Evolutionary conservation across 1,140 invertebrate genomes (phyloP).

Genomic region (Micrasema minimum): DNA sequence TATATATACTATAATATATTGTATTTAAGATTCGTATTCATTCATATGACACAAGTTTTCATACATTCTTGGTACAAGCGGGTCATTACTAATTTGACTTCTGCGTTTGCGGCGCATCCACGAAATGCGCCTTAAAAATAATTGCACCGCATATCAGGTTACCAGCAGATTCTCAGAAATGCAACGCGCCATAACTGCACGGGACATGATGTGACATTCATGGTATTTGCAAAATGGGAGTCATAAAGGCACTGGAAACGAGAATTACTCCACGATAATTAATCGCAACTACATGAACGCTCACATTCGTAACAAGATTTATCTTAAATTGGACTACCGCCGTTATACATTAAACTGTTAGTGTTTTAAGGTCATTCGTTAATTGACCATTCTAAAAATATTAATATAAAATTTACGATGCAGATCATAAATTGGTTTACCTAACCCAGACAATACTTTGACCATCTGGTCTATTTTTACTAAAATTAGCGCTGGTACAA

Average conservation of each 20-base stretch:
- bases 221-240: neutral
- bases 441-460: too few species aligned
- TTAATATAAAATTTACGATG: too few species aligned
- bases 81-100: neutral
- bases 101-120: neutral
- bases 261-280: neutral
- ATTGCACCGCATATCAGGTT: slow-evolving; percentile 1
- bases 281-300: neutral
- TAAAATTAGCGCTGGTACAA: too few species aligned
- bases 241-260: neutral
- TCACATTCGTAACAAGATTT: neutral
- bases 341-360: neutral
- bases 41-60: neutral
- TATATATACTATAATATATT: too few species aligned
- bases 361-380: too few species aligned
- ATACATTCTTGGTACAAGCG: neutral
- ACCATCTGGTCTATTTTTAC: too few species aligned
- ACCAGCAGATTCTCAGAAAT: slow-evolving; percentile 5
- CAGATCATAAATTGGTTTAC: too few species aligned
- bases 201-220: neutral
- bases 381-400: too few species aligned
- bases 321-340: neutral
- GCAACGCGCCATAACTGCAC: neutral
- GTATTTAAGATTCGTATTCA: too few species aligned
- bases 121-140: slow-evolving; percentile 1